Base-by-base conservation (phyloP, 2,113 vertebrate species). In the Caranx ignobilis region DNA sequence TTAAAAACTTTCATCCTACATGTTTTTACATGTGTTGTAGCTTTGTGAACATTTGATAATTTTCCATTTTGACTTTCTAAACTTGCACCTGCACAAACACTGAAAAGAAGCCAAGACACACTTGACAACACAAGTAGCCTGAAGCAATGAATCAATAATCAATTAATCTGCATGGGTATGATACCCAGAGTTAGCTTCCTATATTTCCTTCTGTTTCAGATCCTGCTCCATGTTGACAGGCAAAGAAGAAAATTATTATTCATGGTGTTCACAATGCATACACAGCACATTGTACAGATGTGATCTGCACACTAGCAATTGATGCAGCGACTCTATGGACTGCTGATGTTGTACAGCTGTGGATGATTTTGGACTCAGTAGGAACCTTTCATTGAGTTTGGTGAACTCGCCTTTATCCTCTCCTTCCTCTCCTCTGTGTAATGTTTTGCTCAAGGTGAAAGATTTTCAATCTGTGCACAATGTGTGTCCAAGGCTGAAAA, bases 1-100 rank as follows among this genome's bases (percentile, higher is more conserved):
- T 48, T 45, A 31, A 48, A 57, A 59, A 41, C 16, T 26, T 11
- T 9, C 50, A 35, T 18, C 6, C 12, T 47, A 82, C 18, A 0
- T 71, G 11, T 65, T 47, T 47, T 2, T 41, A 10, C 2, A n/a
- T 16, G 41, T 31, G 39, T 3, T 50, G 2, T 32, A 1, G 45
- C 8, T 78, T 61, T 67, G 18, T 76, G 34, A 71, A 67, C 56
- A 50, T 57, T 47, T 8, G 56, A 26, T 54, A 26, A 18, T 55
- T 31, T 56, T 56, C 32, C 41, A 50, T 59, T 10, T 6, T 59
- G 50, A 67, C 52, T 47, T 69, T 64, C 32, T 39, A 18, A 60
- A 55, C 19, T 21, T 61, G 19, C 71, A 68, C 48, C 68, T 19
- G 35, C 39, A 57, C 31, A 12, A 11, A 47, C 8, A 4, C 13